Evolutionary conservation across 2,113 vertebrate genomes (phyloP).

Genomic region (Reinhardtius hippoglossoides): DNA sequence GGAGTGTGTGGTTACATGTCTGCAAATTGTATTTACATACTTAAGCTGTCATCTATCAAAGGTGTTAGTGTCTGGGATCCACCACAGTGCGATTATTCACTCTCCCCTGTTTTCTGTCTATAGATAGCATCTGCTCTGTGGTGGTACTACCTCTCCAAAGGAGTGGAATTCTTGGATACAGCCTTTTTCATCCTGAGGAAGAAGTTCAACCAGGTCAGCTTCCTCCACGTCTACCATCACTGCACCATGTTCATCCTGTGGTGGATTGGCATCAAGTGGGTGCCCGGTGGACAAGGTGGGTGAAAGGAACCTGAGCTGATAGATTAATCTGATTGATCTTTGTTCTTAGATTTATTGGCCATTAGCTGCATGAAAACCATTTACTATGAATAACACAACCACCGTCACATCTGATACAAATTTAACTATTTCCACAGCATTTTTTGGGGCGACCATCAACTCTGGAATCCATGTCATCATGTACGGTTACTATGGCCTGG

Average conservation of each 20-base stretch:
- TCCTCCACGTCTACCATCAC: constrained; percentile 99
- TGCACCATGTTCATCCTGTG: constrained; percentile 99
- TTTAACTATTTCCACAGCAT: constrained; percentile 82
- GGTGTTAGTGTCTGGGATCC: not conserved
- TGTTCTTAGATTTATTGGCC: not conserved
- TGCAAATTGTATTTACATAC: not conserved
- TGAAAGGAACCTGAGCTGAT: constrained; percentile 6
- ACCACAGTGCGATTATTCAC: not conserved
- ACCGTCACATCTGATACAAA: not conserved
- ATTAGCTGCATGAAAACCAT: no score
- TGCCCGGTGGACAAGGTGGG: constrained; percentile 97
- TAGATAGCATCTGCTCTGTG: constrained; percentile 98
- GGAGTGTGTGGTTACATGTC: not conserved
- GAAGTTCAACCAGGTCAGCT: constrained; percentile 99
- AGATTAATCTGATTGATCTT: not conserved
- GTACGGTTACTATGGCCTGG: constrained; percentile 96
- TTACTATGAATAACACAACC: not conserved
- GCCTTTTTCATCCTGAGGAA: constrained; percentile 99
- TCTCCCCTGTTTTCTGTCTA: constrained; percentile 35
- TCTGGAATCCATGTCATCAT: constrained; percentile 95
- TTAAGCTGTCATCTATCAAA: not conserved
- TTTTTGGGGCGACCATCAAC: constrained; percentile 96
- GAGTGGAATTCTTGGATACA: constrained; percentile 97
- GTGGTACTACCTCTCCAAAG: constrained; percentile 99
- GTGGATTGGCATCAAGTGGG: constrained; percentile 99